Evolutionary conservation across 2,888 invertebrate species (phyloP).

Genomic region (Platycnemis pennipes): DNA sequence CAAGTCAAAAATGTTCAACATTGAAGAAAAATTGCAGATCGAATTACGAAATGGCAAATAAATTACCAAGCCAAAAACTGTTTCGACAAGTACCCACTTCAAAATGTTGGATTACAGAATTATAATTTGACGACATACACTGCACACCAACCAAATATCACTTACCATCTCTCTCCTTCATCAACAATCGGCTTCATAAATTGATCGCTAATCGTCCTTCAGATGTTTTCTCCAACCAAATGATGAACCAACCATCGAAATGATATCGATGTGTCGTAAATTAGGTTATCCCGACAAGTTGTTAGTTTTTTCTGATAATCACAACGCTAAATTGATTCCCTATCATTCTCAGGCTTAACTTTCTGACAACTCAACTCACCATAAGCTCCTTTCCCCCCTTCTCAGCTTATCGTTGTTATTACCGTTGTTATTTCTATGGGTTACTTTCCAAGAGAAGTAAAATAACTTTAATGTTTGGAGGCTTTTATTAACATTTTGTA

Average conservation of each 20-base stretch:
- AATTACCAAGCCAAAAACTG: not conserved
- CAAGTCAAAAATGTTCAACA: too few species aligned
- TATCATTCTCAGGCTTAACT: too few species aligned
- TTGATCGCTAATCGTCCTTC: not conserved
- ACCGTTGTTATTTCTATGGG: too few species aligned
- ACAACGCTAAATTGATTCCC: too few species aligned
- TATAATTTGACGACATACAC: not conserved
- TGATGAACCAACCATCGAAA: too few species aligned
- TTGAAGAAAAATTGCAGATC: too few species aligned
- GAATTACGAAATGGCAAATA: not conserved
- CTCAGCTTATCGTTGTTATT: too few species aligned
- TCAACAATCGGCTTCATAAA: constrained; percentile 46
- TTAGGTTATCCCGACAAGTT: not conserved
- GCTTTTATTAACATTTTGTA: constrained; percentile 52
- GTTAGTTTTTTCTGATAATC: not conserved
- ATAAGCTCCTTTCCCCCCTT: too few species aligned
- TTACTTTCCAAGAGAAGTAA: not conserved
- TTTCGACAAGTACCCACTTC: not conserved
- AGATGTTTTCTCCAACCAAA: not conserved
- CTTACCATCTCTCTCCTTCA: constrained; percentile 59
- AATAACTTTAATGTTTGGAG: not conserved
- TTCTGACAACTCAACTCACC: too few species aligned
- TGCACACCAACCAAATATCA: not conserved
- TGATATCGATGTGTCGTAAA: not conserved
- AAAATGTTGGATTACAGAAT: not conserved